Conservation (phyloP, 1,140 invertebrate genomes). For the Lasaia peninsularis region DNA sequence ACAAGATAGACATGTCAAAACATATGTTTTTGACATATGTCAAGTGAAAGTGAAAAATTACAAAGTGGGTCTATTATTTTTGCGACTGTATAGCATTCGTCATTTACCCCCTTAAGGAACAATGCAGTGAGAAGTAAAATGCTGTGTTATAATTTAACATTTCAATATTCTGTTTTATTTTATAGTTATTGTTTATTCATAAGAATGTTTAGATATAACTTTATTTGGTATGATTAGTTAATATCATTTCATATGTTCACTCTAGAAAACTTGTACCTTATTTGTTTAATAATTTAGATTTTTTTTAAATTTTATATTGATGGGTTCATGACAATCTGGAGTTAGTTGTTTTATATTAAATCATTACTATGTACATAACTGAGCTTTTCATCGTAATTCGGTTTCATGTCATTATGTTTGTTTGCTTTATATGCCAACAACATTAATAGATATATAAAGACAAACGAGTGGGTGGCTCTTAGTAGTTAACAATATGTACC, state of each 20-base stretch:
- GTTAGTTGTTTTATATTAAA: constrained; percentile 42
- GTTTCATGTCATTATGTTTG: constrained; percentile 66
- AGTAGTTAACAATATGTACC: not conserved
- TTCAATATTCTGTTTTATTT: constrained; percentile 75
- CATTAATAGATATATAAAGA: constrained; percentile 60
- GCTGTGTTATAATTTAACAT: constrained; percentile 76
- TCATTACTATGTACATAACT: constrained; percentile 50
- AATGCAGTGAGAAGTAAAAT: constrained; percentile 61
- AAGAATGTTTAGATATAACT: constrained; percentile 73
- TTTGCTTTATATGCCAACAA: constrained; percentile 58
- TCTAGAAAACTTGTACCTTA: constrained; percentile 69
- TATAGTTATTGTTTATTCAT: constrained; percentile 74
- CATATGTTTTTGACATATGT: no score
- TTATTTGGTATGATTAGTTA: constrained; percentile 72
- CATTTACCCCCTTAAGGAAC: constrained; percentile 45
- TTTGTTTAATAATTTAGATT: constrained; percentile 66
- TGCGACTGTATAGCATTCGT: constrained; percentile 44
- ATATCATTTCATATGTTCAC: constrained; percentile 62
- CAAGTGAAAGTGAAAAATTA: no score
- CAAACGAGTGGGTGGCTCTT: constrained; percentile 15
- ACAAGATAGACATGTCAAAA: not conserved
- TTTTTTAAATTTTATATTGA: constrained; percentile 66
- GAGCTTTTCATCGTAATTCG: constrained; percentile 34
- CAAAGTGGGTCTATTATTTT: constrained; percentile 13
- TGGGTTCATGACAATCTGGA: constrained; percentile 66